Evolutionary conservation across 2,888 invertebrate species (phyloP).

Genomic region (Oxystoma pomonae): DNA sequence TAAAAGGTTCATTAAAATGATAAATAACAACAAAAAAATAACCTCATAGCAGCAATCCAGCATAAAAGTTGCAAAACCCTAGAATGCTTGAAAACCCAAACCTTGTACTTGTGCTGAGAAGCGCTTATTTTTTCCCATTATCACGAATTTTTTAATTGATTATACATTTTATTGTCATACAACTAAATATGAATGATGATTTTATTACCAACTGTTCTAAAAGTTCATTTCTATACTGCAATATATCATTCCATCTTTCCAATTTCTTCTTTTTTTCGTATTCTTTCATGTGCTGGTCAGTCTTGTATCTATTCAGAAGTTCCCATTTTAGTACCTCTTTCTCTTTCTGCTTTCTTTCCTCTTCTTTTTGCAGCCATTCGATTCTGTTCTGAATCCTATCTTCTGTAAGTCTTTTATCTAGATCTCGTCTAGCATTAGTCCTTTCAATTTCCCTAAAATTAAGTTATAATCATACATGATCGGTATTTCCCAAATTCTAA

Average conservation of each 20-base stretch:
- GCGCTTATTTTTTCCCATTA: no score
- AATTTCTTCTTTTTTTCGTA: conserved; percentile 46
- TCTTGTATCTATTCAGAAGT: conserved; percentile 56
- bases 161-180: no score
- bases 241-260: conserved; percentile 46
- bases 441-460: conserved; percentile 44
- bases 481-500: neutral
- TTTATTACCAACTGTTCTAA: conserved; percentile 52
- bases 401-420: conserved; percentile 36
- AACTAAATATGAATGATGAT: no score
- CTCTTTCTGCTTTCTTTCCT: conserved; percentile 43
- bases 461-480: neutral
- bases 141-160: no score
- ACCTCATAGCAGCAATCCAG: no score
- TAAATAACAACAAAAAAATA: no score
- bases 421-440: conserved; percentile 37
- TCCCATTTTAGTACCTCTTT: conserved; percentile 53
- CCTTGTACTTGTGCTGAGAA: no score
- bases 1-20: no score
- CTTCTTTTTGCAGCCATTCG: conserved; percentile 40
- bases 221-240: conserved; percentile 49
- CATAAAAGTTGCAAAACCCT: no score
- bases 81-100: no score
- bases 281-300: conserved; percentile 49
- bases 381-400: conserved; percentile 34